Evolutionary conservation across 2,113 vertebrate species (phyloP).

Genomic region (Gallinago media): DNA sequence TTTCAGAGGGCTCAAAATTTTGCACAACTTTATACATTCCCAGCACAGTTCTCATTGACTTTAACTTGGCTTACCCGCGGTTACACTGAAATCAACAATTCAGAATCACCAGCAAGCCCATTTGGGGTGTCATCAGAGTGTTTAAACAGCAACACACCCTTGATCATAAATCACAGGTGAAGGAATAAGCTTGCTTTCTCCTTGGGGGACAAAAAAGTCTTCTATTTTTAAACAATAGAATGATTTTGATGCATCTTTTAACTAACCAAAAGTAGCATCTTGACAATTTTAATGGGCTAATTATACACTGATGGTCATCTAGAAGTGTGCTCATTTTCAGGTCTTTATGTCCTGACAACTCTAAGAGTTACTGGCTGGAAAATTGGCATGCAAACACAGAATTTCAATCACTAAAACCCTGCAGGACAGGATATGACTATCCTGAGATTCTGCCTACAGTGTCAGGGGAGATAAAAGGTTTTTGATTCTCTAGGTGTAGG

Average conservation of each 20-base stretch:
- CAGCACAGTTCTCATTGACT: not conserved
- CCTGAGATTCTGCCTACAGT: not conserved
- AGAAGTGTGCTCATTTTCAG: slow-evolving; percentile 69
- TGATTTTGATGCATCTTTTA: slow-evolving; percentile 75
- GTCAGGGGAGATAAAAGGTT: not conserved
- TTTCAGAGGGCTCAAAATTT: slow-evolving; percentile 21
- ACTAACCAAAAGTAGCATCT: slow-evolving; percentile 76
- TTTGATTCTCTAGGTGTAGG: not conserved
- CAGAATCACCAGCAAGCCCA: not conserved
- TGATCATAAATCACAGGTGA: slow-evolving; percentile 46
- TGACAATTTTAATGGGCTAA: slow-evolving; percentile 77
- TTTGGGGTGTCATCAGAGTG: not conserved
- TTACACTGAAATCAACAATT: not conserved
- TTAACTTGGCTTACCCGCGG: not conserved
- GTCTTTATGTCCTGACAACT: slow-evolving; percentile 70
- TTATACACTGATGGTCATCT: slow-evolving; percentile 74
- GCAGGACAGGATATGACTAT: slow-evolving; percentile 18
- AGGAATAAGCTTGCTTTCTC: slow-evolving; percentile 37
- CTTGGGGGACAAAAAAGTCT: not conserved
- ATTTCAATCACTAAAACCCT: slow-evolving; percentile 70
- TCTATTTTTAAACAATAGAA: slow-evolving; percentile 47
- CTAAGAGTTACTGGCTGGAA: slow-evolving; percentile 72
- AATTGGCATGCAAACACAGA: slow-evolving; percentile 62
- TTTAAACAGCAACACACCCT: not conserved
- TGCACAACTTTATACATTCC: not conserved